Conservation (phyloP, 2,797 vertebrate species). For the Muraenolepis orangiensis region DNA sequence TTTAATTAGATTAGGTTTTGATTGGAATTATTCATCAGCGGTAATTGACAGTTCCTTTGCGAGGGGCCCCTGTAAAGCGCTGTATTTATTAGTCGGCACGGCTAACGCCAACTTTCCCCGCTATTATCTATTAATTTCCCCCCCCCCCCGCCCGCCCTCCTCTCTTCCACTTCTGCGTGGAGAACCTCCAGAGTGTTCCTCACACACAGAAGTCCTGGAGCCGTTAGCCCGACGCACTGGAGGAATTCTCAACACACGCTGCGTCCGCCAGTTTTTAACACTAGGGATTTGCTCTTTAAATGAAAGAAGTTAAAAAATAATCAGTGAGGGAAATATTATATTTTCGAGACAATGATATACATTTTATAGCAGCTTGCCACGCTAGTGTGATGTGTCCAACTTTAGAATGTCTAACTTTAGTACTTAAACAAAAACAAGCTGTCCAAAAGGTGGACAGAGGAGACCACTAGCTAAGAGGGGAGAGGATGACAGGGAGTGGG, state of each 20-base stretch:
- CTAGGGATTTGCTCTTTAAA: neutral
- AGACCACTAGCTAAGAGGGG: constrained; percentile 36
- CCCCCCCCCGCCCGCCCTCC: constrained; percentile 6
- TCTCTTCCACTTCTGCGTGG: constrained; percentile 25
- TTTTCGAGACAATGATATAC: neutral
- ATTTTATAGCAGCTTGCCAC: neutral
- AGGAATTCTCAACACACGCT: neutral
- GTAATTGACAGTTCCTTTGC: constrained; percentile 76
- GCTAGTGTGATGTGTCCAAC: neutral
- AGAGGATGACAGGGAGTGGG: constrained; percentile 46
- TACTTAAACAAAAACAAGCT: constrained; percentile 31
- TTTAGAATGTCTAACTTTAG: neutral
- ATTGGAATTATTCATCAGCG: constrained; percentile 86
- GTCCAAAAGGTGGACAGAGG: constrained; percentile 17
- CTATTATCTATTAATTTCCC: constrained; percentile 60
- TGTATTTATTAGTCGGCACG: constrained; percentile 83
- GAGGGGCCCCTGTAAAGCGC: constrained; percentile 75
- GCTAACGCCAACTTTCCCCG: constrained; percentile 81
- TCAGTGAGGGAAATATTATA: neutral
- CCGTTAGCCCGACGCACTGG: neutral
- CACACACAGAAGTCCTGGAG: neutral
- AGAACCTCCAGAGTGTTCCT: neutral
- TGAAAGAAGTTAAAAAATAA: neutral
- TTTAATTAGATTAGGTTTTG: constrained; percentile 88
- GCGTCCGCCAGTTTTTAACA: too few relatives aligned